Evolutionary conservation across 2,888 invertebrate genomes (phyloP), one percentile per base, ranked within the genome.

Genomic region (Agelastica alni): DNA sequence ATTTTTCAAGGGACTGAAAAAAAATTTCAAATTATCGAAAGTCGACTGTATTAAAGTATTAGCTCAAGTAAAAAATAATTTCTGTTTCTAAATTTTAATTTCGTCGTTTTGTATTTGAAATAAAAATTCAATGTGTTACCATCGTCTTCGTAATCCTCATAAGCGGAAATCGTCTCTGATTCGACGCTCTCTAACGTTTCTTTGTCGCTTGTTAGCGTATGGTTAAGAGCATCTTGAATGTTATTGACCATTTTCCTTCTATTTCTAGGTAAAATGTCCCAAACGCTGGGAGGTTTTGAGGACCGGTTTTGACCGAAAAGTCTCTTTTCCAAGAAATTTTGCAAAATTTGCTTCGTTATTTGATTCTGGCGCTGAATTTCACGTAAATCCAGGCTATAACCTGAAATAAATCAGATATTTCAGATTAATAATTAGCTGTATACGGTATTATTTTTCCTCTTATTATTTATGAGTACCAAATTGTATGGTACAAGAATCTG

Each of bases 281-380:
- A 81, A 28, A 87, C 80, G 1, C 86, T 84, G 2, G 87, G 87
- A 34, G 78, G 76, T 34, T 83, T 76, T 69, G 65, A 75, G 4
- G 72, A 70, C 64, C 62, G 72, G 71, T 70, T 65, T 61, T 80
- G 78, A 2, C 87, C 80, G 48, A 87, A 88, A 36, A 88, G 73
- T 34, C 85, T 83, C 70, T 86, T 83, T 74, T 88, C 87, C 59
- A 89, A 78, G 70, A 83, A 89, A 55, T 86, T 87, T 70, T 88
- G 86, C 62, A 89, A 80, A 63, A 89, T 88, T 79, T 88, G 87
- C 76, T 86, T 84, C 22, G 88, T 89, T 74, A 88, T 88, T 75
- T 83, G 82, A 79, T 88, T 88, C 80, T 89, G 88, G 59, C 88
- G 79, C 67, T 85, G 85, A 75, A 88, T 75, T 75, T 88, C 88